These are phyloP conservation scores for Gallinago nigripennis DNA, from an alignment of 2,797 vertebrate species.

Conservation along the genomic window DNA sequence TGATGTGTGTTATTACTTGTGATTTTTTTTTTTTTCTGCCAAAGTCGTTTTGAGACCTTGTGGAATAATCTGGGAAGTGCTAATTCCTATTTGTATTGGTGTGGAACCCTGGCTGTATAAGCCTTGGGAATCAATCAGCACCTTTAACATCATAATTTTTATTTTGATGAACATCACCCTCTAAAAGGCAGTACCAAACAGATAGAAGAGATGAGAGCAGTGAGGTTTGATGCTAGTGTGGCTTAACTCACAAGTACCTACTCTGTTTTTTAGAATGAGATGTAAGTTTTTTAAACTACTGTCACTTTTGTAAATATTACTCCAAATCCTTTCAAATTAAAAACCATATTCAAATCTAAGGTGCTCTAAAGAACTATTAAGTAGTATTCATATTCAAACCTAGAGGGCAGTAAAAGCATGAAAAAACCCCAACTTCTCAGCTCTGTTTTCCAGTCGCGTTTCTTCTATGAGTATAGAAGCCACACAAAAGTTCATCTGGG, in stretches of 20 bases:
- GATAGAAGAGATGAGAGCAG: neutral
- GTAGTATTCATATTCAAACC: neutral
- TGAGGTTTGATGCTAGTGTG: neutral
- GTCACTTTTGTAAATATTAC: neutral
- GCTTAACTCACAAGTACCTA: neutral
- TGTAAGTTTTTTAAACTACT: neutral
- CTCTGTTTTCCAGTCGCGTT: neutral
- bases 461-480: neutral
- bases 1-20: neutral
- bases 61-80: neutral
- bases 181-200: neutral
- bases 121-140: neutral
- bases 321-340: neutral
- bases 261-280: neutral
- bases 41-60: neutral
- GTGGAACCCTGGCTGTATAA: neutral
- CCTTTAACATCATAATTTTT: neutral
- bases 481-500: neutral
- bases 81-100: neutral
- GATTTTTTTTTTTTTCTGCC: neutral
- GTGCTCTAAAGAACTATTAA: neutral
- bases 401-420: slow-evolving; percentile 59
- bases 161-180: neutral
- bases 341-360: neutral
- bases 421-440: neutral